These are phyloP conservation scores for Aleiodes alternator DNA, from an alignment of 2,888 invertebrate genomes.

Conservation along the genomic window DNA sequence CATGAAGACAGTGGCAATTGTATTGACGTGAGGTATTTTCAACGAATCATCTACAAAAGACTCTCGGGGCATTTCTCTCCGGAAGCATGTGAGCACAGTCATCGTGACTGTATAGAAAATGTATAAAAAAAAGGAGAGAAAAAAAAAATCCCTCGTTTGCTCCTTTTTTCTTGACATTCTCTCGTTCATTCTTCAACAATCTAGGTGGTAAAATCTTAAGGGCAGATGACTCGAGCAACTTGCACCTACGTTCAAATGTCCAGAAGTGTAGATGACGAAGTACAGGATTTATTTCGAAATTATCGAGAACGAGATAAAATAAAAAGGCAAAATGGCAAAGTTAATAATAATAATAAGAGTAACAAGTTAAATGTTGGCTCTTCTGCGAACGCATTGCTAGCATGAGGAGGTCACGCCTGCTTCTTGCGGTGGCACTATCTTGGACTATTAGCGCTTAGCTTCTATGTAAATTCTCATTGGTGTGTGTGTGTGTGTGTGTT, in stretches of 20 bases:
- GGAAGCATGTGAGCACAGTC: constrained; percentile 9
- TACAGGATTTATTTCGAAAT: too few species aligned
- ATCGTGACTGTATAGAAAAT: constrained; percentile 16
- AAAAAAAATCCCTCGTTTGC: neutral
- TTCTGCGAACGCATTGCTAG: too few species aligned
- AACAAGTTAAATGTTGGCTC: too few species aligned
- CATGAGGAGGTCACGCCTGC: constrained; percentile 46
- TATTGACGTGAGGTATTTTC: constrained; percentile 29
- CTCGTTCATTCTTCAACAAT: neutral
- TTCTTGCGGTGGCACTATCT: constrained; percentile 37
- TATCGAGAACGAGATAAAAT: too few species aligned
- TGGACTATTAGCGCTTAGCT: constrained; percentile 26
- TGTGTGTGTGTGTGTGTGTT: neutral
- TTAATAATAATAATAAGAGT: too few species aligned
- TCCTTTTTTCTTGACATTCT: neutral
- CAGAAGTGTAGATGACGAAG: too few species aligned
- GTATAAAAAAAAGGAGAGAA: too few species aligned
- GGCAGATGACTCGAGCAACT: too few species aligned
- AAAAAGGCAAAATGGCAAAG: too few species aligned
- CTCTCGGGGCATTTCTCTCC: neutral
- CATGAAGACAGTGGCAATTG: constrained; percentile 16
- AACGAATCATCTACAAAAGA: constrained; percentile 15
- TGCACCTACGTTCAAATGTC: too few species aligned
- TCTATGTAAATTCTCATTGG: constrained; percentile 52
- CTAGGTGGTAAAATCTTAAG: too few species aligned